Evolutionary conservation across 2,113 vertebrate genomes (phyloP).

Genomic region (Polypterus bichir): DNA sequence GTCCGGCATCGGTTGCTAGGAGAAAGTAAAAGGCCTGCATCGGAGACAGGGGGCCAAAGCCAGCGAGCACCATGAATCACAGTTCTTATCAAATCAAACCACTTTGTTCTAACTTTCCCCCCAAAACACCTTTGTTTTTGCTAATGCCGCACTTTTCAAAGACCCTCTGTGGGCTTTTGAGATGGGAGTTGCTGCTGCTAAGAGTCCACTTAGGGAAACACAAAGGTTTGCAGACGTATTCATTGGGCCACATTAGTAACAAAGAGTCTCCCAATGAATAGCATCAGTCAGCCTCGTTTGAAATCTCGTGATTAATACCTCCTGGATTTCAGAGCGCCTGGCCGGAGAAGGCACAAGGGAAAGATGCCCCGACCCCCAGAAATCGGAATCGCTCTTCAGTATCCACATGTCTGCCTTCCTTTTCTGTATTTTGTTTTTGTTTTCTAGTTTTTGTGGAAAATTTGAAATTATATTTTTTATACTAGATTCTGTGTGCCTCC

Average conservation of each 20-base stretch:
- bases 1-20: slow-evolving; percentile 58
- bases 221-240: slow-evolving; percentile 67
- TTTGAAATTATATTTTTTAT: too few relatives aligned
- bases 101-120: slow-evolving; percentile 42
- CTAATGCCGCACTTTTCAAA: slow-evolving; percentile 47
- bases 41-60: slow-evolving; percentile 40
- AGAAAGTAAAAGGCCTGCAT: slow-evolving; percentile 40
- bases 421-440: neutral
- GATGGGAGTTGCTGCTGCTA: slow-evolving; percentile 43
- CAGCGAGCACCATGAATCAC: slow-evolving; percentile 63
- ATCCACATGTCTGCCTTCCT: slow-evolving; percentile 24
- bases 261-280: slow-evolving; percentile 62
- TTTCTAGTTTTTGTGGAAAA: too few relatives aligned
- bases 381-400: slow-evolving; percentile 26
- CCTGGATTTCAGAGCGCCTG: slow-evolving; percentile 29
- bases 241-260: slow-evolving; percentile 55
- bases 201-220: slow-evolving; percentile 73
- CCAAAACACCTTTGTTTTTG: slow-evolving; percentile 54
- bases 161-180: slow-evolving; percentile 56
- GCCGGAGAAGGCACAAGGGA: slow-evolving; percentile 22
- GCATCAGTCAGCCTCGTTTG: slow-evolving; percentile 60
- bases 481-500: too few relatives aligned
- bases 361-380: slow-evolving; percentile 20
- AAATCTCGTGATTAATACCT: slow-evolving; percentile 73
- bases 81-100: slow-evolving; percentile 45